phyloP scores from a whole-genome alignment of 2,797 vertebrate species.

The Anas flavirostris region DNA sequence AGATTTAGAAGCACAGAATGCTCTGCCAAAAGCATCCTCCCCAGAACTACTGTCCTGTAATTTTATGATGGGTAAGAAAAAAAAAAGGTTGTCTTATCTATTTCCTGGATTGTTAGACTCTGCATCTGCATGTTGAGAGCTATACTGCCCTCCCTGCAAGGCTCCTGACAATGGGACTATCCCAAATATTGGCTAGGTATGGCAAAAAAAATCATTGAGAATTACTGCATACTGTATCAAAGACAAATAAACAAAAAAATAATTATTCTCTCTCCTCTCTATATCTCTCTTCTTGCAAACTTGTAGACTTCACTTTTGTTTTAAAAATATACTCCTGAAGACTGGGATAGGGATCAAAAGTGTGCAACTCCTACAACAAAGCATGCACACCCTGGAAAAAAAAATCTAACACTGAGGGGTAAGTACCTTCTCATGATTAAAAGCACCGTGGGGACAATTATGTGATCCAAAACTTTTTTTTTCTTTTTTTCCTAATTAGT shows the following conservation, averaged over 20 bases:
- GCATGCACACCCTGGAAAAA: fast-evolving
- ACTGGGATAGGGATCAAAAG: background rate
- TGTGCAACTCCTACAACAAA: background rate
- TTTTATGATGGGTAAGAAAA: background rate
- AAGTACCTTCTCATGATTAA: background rate
- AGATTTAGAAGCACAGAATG: background rate
- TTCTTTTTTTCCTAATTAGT: background rate
- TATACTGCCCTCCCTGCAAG: background rate
- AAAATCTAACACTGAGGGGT: background rate
- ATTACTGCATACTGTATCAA: background rate
- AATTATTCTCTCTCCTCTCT: background rate
- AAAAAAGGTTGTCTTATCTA: background rate
- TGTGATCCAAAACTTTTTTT: background rate
- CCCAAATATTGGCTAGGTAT: background rate
- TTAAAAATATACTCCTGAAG: background rate
- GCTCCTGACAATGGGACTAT: background rate
- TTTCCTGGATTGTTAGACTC: background rate
- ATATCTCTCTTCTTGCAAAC: background rate
- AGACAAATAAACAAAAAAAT: background rate
- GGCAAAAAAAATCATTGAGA: background rate
- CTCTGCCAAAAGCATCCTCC: background rate
- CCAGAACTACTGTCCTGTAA: background rate
- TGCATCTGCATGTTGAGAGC: background rate
- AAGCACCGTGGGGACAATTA: background rate
- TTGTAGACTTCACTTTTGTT: background rate